Conservation (phyloP, 2,113 vertebrate species). For the Corythoichthys intestinalis region DNA sequence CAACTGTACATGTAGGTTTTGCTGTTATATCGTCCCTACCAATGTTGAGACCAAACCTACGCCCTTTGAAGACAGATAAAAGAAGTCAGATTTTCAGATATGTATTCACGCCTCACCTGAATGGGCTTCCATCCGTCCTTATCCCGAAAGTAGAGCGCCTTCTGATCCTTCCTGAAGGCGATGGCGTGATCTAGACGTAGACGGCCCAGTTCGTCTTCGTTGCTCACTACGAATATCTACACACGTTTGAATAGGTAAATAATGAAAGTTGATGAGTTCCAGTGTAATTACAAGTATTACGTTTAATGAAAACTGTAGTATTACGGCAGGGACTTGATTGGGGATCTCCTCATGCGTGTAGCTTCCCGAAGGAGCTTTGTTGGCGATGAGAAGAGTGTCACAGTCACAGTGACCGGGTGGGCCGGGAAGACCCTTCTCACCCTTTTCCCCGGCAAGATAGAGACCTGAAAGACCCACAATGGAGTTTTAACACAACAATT, state of each 20-base stretch:
- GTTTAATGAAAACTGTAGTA: constrained; percentile 7
- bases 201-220: constrained; percentile 79
- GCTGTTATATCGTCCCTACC: no score
- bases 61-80: no score
- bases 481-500: neutral
- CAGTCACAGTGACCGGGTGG: constrained; percentile 85
- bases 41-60: no score
- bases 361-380: constrained; percentile 76
- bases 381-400: constrained; percentile 63
- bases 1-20: no score
- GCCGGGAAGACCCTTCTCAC: constrained; percentile 85
- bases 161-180: constrained; percentile 87
- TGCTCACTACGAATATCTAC: constrained; percentile 91
- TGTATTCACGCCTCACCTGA: constrained; percentile 71
- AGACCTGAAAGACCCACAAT: constrained; percentile 70
- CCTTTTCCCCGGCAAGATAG: constrained; percentile 85
- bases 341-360: constrained; percentile 67
- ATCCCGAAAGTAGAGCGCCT: constrained; percentile 88
- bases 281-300: neutral
- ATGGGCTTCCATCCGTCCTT: constrained; percentile 87
- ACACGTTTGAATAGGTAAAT: neutral
- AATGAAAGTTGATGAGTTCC: neutral
- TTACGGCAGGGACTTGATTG: constrained; percentile 83
- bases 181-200: constrained; percentile 80
- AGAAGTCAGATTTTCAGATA: neutral